These are phyloP conservation scores for Microtus richardsoni DNA, from an alignment of 2,113 vertebrate species.

Conservation along the genomic window DNA sequence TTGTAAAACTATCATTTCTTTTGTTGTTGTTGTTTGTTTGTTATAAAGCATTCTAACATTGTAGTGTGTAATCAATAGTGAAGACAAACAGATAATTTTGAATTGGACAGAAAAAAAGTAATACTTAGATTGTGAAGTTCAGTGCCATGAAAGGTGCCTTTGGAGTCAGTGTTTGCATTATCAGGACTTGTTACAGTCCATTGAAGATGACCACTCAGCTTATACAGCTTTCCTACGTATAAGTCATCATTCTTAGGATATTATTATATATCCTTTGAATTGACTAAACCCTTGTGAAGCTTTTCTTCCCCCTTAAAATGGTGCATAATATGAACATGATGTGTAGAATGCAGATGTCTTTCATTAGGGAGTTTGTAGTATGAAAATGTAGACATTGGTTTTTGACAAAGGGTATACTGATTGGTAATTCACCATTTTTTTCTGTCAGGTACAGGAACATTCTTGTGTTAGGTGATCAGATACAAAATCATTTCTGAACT, in stretches of 20 bases:
- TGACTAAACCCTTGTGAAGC: conserved; percentile 76
- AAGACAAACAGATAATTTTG: conserved; percentile 69
- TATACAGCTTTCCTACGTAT: conserved; percentile 74
- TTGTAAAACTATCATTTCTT: conserved; percentile 59
- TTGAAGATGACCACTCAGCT: conserved; percentile 76
- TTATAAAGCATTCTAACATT: conserved; percentile 53
- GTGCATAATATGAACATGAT: conserved; percentile 80
- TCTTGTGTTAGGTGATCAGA: conserved; percentile 61
- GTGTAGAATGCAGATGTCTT: conserved; percentile 75
- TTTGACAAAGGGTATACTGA: conserved; percentile 65
- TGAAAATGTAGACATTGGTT: conserved; percentile 74
- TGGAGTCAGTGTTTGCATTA: conserved; percentile 79
- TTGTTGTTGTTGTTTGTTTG: not conserved
- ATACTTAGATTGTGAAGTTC: conserved; percentile 75
- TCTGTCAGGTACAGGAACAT: conserved; percentile 67
- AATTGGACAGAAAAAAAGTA: conserved; percentile 64
- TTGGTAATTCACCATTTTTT: conserved; percentile 73
- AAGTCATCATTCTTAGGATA: conserved; percentile 71
- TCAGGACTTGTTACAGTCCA: conserved; percentile 75
- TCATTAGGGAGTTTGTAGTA: conserved; percentile 77
- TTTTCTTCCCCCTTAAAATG: conserved; percentile 76
- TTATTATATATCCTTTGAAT: conserved; percentile 71
- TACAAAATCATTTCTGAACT: conserved; percentile 62
- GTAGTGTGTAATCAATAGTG: conserved; percentile 54
- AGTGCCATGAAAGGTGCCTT: conserved; percentile 80